A percentile compares a stretch with the other conserved stretches of the same genome.
Evolutionary conservation across 2,888 invertebrate genomes (phyloP).

Genomic region (Synergus gifuensis): DNA sequence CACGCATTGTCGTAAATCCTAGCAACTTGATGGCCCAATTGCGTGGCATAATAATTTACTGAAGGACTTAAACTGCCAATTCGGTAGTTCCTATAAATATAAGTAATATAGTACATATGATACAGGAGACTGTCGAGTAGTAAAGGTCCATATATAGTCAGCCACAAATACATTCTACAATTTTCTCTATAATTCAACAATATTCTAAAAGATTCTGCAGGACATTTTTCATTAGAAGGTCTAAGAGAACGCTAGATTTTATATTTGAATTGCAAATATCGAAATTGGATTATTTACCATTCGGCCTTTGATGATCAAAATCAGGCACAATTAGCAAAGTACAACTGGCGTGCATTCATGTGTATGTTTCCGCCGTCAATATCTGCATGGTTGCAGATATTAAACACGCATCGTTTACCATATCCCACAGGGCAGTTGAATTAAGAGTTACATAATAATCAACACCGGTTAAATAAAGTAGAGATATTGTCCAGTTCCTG

Average conservation of each 20-base stretch:
- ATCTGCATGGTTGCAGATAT: slow-evolving; percentile 54
- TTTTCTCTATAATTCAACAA: neutral
- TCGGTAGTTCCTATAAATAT: neutral
- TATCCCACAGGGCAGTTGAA: slow-evolving; percentile 47
- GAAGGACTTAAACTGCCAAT: slow-evolving; percentile 1
- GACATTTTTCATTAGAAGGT: neutral
- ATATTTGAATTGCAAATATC: slow-evolving; percentile 42
- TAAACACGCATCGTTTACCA: slow-evolving; percentile 58
- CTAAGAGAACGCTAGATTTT: neutral
- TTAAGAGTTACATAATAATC: slow-evolving; percentile 51
- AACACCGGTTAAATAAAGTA: neutral
- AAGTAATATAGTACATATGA: neutral
- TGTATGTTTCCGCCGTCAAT: slow-evolving; percentile 61
- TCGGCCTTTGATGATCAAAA: slow-evolving; percentile 61
- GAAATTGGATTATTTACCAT: slow-evolving; percentile 51
- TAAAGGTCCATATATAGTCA: neutral
- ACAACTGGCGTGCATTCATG: slow-evolving; percentile 48
- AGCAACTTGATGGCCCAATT: slow-evolving; percentile 38
- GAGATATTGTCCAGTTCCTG: too few relatives aligned
- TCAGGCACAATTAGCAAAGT: slow-evolving; percentile 59
- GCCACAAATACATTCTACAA: neutral
- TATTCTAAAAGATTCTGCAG: neutral
- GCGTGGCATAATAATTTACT: slow-evolving; percentile 47
- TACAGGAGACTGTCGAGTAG: neutral
- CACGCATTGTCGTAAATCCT: slow-evolving; percentile 42